A percentile compares a stretch with the other conserved stretches of the same genome.
phyloP scores from a whole-genome alignment of 2,797 vertebrate genomes.

The Lagodon rhomboides region DNA sequence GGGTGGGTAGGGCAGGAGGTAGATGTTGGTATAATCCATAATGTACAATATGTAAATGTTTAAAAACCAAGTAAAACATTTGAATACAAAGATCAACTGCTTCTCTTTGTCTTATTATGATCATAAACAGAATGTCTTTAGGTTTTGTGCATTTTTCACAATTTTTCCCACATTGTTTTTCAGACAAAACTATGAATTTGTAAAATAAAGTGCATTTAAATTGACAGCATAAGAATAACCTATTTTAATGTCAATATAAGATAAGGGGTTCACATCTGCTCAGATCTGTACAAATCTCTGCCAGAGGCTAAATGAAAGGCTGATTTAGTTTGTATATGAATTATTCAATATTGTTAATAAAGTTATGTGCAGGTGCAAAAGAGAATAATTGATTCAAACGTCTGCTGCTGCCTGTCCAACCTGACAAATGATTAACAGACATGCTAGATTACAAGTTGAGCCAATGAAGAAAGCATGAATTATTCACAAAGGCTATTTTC shows the following conservation, averaged over 20 bases:
- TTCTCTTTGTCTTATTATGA: background rate
- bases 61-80: too few relatives aligned
- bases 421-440: constrained; percentile 49
- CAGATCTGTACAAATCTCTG: background rate
- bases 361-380: constrained; percentile 1
- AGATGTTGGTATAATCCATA: too few relatives aligned
- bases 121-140: background rate
- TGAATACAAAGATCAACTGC: too few relatives aligned
- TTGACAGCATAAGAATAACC: background rate
- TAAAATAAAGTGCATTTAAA: background rate
- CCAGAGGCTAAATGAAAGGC: background rate
- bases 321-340: constrained; percentile 1
- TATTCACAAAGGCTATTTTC: constrained; percentile 8
- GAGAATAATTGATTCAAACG: constrained; percentile 22
- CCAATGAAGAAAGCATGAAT: constrained; percentile 15
- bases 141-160: background rate
- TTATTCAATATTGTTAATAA: constrained; percentile 7
- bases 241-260: too few relatives aligned
- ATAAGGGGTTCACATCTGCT: background rate
- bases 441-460: constrained; percentile 12
- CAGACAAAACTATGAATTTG: background rate
- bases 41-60: too few relatives aligned
- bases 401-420: constrained; percentile 18
- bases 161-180: background rate
- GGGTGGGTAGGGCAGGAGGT: too few relatives aligned